Percentiles rank a stretch among this genome's conserved stretches.
These are phyloP conservation scores for Allochrocebus solatus DNA, from an alignment of 2,797 vertebrate species.

Conservation along the genomic window DNA sequence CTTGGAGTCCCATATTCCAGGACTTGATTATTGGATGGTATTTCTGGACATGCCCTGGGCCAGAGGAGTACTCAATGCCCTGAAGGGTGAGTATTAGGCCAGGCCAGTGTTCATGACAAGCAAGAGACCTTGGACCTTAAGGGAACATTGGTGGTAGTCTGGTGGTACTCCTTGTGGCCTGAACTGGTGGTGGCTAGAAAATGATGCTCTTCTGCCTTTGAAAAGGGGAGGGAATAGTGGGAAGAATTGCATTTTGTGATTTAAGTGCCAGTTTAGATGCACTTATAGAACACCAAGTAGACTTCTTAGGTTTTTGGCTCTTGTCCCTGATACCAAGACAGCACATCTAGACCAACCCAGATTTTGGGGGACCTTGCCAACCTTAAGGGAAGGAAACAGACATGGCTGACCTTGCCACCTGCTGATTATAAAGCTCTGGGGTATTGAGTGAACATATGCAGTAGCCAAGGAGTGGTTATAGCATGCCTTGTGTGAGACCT, in stretches of 20 bases:
- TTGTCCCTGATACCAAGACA: neutral
- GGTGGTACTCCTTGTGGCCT: neutral
- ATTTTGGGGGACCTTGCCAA: neutral
- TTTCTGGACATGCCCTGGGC: neutral
- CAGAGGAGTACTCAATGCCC: neutral
- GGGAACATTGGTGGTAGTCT: neutral
- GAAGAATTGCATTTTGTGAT: neutral
- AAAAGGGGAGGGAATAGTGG: neutral
- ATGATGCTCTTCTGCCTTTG: neutral
- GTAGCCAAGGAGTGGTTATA: neutral
- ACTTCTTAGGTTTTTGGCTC: neutral
- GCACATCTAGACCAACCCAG: neutral
- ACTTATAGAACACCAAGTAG: neutral
- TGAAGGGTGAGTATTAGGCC: neutral
- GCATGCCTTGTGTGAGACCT: neutral
- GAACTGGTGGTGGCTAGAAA: neutral
- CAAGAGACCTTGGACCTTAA: neutral
- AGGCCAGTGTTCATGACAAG: too few relatives aligned
- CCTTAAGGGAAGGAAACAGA: neutral
- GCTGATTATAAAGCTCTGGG: neutral
- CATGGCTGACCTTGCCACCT: neutral
- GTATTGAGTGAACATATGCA: neutral
- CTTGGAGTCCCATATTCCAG: neutral
- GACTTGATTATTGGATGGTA: neutral
- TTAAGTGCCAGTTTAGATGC: neutral